Evolutionary conservation across 2,888 invertebrate species (phyloP), one percentile per base, ranked within the genome.

Genomic region (Brachylomia viminalis): DNA sequence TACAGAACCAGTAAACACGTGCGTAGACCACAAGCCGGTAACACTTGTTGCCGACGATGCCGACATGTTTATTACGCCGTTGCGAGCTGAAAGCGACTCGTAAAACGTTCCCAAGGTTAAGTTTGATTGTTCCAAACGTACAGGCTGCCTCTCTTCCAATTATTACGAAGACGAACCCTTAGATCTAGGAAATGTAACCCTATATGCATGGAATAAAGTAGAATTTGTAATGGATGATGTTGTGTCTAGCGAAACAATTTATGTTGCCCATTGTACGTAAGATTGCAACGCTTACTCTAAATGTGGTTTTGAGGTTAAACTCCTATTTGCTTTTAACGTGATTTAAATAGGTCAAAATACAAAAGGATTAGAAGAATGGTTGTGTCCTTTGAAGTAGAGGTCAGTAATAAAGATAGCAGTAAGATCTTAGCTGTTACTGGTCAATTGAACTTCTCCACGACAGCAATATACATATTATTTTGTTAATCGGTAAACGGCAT

Each of bases 41-140:
- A 92, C 93, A 95, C 94, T 94, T 94, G 92, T 94, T 94, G 93
- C 92, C 87, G 91, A 93, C 90, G 91, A 93, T 93, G 92, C 92
- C 87, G 91, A 93, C 91, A 91, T 93, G 92, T 95, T 95, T 95
- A 94, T 94, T 91, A 89, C 92, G 86, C 83, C 83, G 86, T 85
- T 88, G 88, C 88, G 89, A 91, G 89, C 91, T 91, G 92, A 92
- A 91, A 92, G 90, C 90, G 88, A 90, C 91, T 93, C 93, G 92
- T 95, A 94, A 95, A 95, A 91, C 86, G 89, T 87, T 93, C 79
- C 89, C 94, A 95, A 95, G 95, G 95, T 94, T 93, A 94, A 91
- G 87, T 94, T 93, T 94, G 93, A 95, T 94, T 95, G 95, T 95
- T 94, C 87, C 88, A 88, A 90, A 89, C 87, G 86, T 88, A 87